Base-by-base conservation (phyloP, 2,797 vertebrate species). In the Anabacerthia variegaticeps region DNA sequence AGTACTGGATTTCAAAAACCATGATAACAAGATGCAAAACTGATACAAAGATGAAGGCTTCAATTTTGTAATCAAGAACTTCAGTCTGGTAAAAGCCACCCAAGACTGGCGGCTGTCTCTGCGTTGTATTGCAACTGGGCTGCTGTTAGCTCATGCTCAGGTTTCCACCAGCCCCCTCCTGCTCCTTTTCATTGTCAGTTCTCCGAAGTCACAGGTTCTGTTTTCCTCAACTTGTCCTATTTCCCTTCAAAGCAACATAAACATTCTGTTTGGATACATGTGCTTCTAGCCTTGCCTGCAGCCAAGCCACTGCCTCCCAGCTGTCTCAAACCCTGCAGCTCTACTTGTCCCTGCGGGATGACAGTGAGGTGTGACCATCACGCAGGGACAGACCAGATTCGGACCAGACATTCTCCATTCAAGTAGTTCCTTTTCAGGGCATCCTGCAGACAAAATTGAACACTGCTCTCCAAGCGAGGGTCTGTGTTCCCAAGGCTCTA, bases 381-480 rank as follows among this genome's bases (percentile, higher is more conserved):
- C 18, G 12, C 43, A 51, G 28, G 24, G 59, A 66, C 43, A 66
- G 51, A 80, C 5, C 46, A 81, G 58, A 32, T 12, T 58, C 5
- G n/a, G 78, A 81, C 8, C 34, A 78, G 49, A 61, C 80, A 84
- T 43, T 54, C 80, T 63, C 69, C 62, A 12, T 37, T 46, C 20
- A 30, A 54, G 26, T 22, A 49, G 34, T 19, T 74, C 15, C 26
- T 89, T 92, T 51, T 58, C 58, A 86, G 66, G 54, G 22, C 66
- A 76, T 63, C 30, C 43, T 75, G 43, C 67, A 85, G 48, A 37
- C n/a, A 54, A 69, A 79, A 76, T 55, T 37, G 44, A 54, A 55
- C 69, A n/a, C 18, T 34, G 30, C 39, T 74, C 24, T 71, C 3
- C 0, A 46, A 44, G 51, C 0, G 0, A 58, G 51, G 55, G 32